Conservation (phyloP, 2,888 invertebrate genomes). For the Agapostemon virescens region DNA sequence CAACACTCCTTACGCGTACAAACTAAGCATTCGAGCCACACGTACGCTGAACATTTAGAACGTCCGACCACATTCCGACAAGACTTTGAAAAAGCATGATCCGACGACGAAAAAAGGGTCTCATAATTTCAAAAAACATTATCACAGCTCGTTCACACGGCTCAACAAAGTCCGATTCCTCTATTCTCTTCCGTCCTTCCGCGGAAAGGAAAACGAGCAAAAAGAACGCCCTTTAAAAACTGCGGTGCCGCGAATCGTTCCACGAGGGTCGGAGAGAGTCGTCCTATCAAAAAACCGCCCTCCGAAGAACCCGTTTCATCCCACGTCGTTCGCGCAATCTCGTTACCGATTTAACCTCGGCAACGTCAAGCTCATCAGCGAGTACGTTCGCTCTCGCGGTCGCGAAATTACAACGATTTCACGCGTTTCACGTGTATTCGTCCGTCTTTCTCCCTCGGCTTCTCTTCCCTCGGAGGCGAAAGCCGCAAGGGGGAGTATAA, state of each 20-base stretch:
- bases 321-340: slow-evolving; percentile 40
- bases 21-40: no score
- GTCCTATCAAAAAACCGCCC: slow-evolving; percentile 26
- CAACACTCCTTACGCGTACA: no score
- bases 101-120: neutral
- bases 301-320: slow-evolving; percentile 8
- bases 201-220: neutral
- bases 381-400: slow-evolving; percentile 15
- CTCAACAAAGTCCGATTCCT: neutral
- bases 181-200: neutral
- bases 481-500: neutral
- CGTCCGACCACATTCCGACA: neutral
- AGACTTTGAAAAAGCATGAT: neutral
- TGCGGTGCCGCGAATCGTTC: neutral
- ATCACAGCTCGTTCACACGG: neutral
- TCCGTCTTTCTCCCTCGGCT: slow-evolving; percentile 10
- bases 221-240: neutral
- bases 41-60: neutral
- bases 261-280: neutral
- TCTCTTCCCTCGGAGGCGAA: neutral
- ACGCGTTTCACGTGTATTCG: slow-evolving; percentile 52
- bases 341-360: slow-evolving; percentile 44
- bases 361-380: slow-evolving; percentile 30
- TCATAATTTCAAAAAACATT: neutral
- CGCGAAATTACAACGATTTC: slow-evolving; percentile 53